Conservation (phyloP, 2,797 vertebrate genomes). For the Acipenser ruthenus region DNA sequence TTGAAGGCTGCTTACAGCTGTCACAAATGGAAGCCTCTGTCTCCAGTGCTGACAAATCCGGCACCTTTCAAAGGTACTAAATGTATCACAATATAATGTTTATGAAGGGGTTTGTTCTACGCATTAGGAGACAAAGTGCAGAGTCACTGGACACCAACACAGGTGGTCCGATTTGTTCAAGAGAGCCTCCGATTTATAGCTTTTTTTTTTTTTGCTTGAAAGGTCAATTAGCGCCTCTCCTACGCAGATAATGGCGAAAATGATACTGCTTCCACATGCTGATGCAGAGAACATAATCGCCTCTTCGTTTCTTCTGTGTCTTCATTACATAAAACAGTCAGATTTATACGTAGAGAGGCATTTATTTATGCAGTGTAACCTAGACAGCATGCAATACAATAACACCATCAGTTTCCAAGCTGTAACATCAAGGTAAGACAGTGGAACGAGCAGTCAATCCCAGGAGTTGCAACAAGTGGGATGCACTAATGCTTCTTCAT, state of each 20-base stretch:
- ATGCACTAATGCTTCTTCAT: no score
- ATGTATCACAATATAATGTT: no score
- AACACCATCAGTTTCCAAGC: no score
- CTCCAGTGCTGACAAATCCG: no score
- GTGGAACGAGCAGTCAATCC: no score
- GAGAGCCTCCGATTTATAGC: conserved; percentile 38
- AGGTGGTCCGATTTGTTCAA: conserved; percentile 34
- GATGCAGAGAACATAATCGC: conserved; percentile 19
- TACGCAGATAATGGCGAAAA: conserved; percentile 35
- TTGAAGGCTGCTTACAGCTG: no score
- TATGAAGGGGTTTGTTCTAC: no score
- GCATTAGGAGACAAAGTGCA: background rate
- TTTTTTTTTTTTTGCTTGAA: conserved; percentile 27
- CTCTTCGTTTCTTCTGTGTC: conserved; percentile 19
- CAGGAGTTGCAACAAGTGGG: no score
- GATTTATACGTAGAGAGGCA: conserved; percentile 11
- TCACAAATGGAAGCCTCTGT: no score
- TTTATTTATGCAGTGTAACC: conserved; percentile 5
- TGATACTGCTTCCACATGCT: conserved; percentile 21
- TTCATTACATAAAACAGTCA: conserved; percentile 24
- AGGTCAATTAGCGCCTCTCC: conserved; percentile 38
- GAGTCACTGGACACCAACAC: conserved; percentile 27
- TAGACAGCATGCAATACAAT: conserved; percentile 4
- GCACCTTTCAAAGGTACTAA: no score
- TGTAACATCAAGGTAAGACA: no score